phyloP scores from a whole-genome alignment of 2,797 vertebrate genomes.

The Brachyalestes nurse region DNA sequence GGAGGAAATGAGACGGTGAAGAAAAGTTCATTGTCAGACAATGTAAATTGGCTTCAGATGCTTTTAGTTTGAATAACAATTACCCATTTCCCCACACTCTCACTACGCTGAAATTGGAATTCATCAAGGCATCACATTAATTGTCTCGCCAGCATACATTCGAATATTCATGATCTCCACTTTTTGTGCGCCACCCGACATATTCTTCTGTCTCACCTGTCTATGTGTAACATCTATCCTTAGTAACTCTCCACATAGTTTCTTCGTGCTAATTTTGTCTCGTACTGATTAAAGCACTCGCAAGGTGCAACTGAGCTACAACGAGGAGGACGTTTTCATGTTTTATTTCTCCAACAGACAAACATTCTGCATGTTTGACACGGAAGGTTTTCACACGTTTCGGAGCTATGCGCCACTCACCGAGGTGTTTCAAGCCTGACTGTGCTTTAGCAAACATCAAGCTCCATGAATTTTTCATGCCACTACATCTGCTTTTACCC shows the following conservation, averaged over 20 bases:
- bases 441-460: slow-evolving; percentile 76
- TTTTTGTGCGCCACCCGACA: neutral
- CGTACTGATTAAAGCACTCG: slow-evolving; percentile 39
- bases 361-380: slow-evolving; percentile 44
- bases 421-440: slow-evolving; percentile 67
- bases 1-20: slow-evolving; percentile 37
- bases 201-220: slow-evolving; percentile 31
- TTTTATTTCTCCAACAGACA: slow-evolving; percentile 41
- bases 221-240: slow-evolving; percentile 19
- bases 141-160: slow-evolving; percentile 35
- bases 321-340: slow-evolving; percentile 25
- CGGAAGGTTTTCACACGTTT: slow-evolving; percentile 49
- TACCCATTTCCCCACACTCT: slow-evolving; percentile 50
- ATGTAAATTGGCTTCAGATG: slow-evolving; percentile 53
- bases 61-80: slow-evolving; percentile 57
- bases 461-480: slow-evolving; percentile 79
- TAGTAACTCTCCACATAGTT: slow-evolving; percentile 6
- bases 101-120: slow-evolving; percentile 46
- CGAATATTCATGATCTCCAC: slow-evolving; percentile 41
- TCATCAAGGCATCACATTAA: slow-evolving; percentile 47
- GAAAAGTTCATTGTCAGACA: slow-evolving; percentile 53
- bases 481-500: slow-evolving; percentile 75
- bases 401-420: slow-evolving; percentile 63
- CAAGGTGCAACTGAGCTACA: neutral
- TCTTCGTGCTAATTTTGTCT: slow-evolving; percentile 34